Base-by-base conservation (phyloP, 2,797 vertebrate genomes). In the Coreius guichenoti region DNA sequence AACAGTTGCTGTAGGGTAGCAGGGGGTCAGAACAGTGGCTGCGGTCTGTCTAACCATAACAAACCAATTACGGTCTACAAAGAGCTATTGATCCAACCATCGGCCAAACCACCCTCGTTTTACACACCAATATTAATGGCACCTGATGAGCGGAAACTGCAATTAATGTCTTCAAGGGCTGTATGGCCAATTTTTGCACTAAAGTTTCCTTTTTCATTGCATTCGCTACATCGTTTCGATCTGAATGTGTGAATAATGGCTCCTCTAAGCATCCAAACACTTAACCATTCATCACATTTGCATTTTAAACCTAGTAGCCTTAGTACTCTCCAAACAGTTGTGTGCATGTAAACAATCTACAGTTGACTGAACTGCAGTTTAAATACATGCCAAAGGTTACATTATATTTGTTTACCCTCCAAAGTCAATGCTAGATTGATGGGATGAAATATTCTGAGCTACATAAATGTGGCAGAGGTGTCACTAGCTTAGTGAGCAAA, bases 21-120 rank as follows among this genome's bases (percentile, higher is more conserved):
- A 81, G 81, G 86, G 84, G 87, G 86, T 88, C 84, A 81, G 75
- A 89, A 89, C 80, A 73, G 80, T 54, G 85, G 63, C 87, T 86
- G 76, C 74, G 45, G 79, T 87, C 87, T 23, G 84, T 80, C 77
- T 65, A 85, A 84, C 63, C 69, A 83, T 80, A 86, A 88, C 81
- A 84, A 31, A 82, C 86, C 78, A 81, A 87, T 86, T 84, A 73
- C 85, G 56, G 56, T 36, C 23, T 69, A 90, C 82, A 90, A 89
- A 86, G 87, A 82, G 70, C 86, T 80, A 85, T 87, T 90, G 87
- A 90, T 82, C 65, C 79, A 68, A 74, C 80, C 76, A 81, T 49
- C 76, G 67, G 56, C 76, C 67, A 87, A 81, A 76, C 68, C 36
- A 13, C 68, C 83, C 43, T 73, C 16, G 12, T 47, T 72, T 58